phyloP scores from a whole-genome alignment of 2,797 vertebrate genomes.

The Taeniopygia guttata region DNA sequence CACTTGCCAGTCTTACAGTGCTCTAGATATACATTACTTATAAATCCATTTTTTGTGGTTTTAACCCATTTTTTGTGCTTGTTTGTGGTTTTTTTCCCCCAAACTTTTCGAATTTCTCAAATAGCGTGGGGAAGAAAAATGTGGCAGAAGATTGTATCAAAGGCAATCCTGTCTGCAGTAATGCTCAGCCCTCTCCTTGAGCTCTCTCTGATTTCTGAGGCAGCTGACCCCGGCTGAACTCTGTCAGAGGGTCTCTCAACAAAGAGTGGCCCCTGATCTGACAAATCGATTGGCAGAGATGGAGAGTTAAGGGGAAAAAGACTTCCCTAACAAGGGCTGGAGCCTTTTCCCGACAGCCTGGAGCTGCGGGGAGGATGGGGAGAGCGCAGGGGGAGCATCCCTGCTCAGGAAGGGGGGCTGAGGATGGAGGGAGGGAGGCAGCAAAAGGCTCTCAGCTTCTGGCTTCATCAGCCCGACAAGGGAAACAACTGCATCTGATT shows the following conservation, averaged over 20 bases:
- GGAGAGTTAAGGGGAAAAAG: conserved; percentile 42
- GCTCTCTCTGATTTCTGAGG: conserved; percentile 63
- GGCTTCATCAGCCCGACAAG: background rate
- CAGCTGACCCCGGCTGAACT: background rate
- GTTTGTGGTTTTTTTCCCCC: rapidly evolving
- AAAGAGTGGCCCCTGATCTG: conserved; percentile 63
- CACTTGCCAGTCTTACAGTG: conserved; percentile 24
- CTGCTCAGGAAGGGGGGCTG: background rate
- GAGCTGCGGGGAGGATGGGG: background rate
- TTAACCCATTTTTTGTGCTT: background rate
- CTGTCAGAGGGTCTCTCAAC: conserved; percentile 60
- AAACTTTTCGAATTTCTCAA: conserved; percentile 62
- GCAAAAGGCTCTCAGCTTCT: background rate
- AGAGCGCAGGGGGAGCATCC: background rate
- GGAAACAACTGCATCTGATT: conserved; percentile 22
- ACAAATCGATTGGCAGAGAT: conserved; percentile 60
- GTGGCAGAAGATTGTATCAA: background rate
- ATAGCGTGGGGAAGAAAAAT: background rate
- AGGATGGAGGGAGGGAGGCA: background rate
- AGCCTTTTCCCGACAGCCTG: conserved; percentile 19
- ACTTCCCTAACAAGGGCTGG: conserved; percentile 48
- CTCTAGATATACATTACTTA: conserved; percentile 39
- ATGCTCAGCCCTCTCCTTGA: conserved; percentile 32
- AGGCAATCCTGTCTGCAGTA: conserved; percentile 5
- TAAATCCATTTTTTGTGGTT: background rate